Evolutionary conservation across 2,113 vertebrate genomes (phyloP), one percentile per base, ranked within the genome.

Genomic region (Rhinolophus ferrumequinum): DNA sequence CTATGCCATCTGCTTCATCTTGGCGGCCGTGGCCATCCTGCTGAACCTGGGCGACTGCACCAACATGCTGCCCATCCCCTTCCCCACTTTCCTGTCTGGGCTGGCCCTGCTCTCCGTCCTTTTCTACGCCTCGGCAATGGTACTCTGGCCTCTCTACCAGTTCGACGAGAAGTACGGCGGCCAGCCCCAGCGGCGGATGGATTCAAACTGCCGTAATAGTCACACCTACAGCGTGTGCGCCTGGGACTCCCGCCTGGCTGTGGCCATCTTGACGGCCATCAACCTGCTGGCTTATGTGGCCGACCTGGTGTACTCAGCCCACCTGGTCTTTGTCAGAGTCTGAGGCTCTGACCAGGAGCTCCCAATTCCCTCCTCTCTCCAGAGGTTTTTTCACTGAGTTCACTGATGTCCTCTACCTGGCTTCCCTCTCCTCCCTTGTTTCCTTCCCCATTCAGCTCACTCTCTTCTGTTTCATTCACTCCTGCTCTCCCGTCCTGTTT

Each of bases 1-100:
- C 21, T 99, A 99, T 12, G 99, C 99, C 98, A 99, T 99, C 97
- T 99, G 99, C 97, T 99, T 99, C 98, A 99, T 99, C 96, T 97
- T 99, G 79, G 99, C 99, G 0, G 98, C 99, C 0, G 98, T 96
- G 94, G 98, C 99, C 92, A 99, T 99, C 95, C 90, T 99, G 67
- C 97, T 99, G 80, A 99, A 99, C 94, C 97, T 99, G 0, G 98
- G 98, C 0, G 99, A 99, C 87, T 99, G 99, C 97, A 99, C 99
- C 7, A 98, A 99, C 62, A 97, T 97, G 97, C 98, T 99, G 19
- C 99, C 99, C 22, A 98, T 99, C 80, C 95, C 99, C 0, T 99
- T 99, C 52, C 98, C 99, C 38, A 99, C 98, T 24, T 99, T 99
- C 98, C 98, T 99, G 77, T 99, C 99, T 0, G 98, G 69, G 11